A percentile compares a stretch with the other conserved stretches of the same genome.
Conservation (phyloP, 2,888 invertebrate species). For the Timandra comae region DNA sequence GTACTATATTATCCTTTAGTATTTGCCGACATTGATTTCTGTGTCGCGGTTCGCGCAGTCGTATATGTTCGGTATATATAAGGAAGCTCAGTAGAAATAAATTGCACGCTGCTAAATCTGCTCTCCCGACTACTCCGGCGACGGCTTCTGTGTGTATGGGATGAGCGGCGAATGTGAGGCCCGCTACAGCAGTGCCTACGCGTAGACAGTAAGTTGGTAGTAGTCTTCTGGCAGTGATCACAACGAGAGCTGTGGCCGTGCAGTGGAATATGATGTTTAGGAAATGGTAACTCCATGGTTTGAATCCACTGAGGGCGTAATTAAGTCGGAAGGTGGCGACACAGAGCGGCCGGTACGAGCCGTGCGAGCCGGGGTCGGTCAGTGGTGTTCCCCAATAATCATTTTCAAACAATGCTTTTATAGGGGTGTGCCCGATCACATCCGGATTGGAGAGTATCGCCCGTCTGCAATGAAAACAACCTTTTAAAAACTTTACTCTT, state of each 20-base stretch:
- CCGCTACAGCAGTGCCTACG: slow-evolving; percentile 85
- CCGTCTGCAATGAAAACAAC: slow-evolving; percentile 79
- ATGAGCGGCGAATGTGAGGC: slow-evolving; percentile 94
- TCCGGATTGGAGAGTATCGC: slow-evolving; percentile 97
- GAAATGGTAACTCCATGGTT: slow-evolving; percentile 90
- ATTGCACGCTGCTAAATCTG: slow-evolving; percentile 94
- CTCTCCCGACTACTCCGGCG: slow-evolving; percentile 95
- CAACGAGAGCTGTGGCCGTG: slow-evolving; percentile 88
- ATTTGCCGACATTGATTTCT: slow-evolving; percentile 53
- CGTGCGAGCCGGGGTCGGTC: slow-evolving; percentile 94
- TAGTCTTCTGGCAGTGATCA: slow-evolving; percentile 83
- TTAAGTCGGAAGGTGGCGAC: slow-evolving; percentile 92
- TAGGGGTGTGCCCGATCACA: slow-evolving; percentile 88
- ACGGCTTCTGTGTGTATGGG: slow-evolving; percentile 98
- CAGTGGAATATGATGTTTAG: slow-evolving; percentile 92
- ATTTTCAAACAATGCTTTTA: slow-evolving; percentile 89
- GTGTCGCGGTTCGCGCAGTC: slow-evolving; percentile 74
- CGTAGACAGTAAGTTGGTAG: slow-evolving; percentile 79
- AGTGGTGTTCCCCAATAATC: slow-evolving; percentile 99
- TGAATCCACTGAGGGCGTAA: slow-evolving; percentile 84
- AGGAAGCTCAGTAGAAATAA: slow-evolving; percentile 93
- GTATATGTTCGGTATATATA: slow-evolving; percentile 88
- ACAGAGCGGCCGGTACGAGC: slow-evolving; percentile 96
- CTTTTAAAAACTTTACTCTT: slow-evolving; percentile 1
- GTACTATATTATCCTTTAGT: slow-evolving; percentile 44